Evolutionary conservation across 2,113 vertebrate genomes (phyloP).

Genomic region (Grammatotria lemairii): DNA sequence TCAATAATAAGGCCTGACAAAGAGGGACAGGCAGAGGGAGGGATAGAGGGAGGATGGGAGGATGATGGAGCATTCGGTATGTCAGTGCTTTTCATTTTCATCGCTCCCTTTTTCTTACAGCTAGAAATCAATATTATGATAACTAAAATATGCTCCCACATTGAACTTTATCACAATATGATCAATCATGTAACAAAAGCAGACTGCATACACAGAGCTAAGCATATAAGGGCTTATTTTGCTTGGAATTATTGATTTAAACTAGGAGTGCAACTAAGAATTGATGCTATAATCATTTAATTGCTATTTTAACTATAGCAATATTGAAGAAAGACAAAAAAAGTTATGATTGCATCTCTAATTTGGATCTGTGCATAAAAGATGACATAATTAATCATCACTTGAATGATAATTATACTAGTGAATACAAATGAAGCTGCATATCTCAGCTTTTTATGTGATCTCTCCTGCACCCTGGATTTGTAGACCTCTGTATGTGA

Average conservation of each 20-base stretch:
- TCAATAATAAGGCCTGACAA: slow-evolving; percentile 65
- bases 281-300: background rate
- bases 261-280: background rate
- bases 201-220: background rate
- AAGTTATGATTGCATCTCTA: background rate
- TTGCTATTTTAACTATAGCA: background rate
- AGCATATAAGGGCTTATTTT: background rate
- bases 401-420: background rate
- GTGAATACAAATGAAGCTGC: background rate
- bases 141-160: background rate
- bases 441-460: background rate
- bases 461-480: background rate
- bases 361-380: background rate
- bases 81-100: slow-evolving; percentile 33
- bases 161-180: background rate
- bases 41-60: slow-evolving; percentile 4
- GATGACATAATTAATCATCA: background rate
- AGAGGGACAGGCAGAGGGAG: slow-evolving; percentile 29
- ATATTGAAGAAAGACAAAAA: background rate
- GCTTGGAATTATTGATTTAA: background rate
- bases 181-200: background rate
- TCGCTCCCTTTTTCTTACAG: background rate
- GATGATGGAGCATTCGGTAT: slow-evolving; percentile 7
- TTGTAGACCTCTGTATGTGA: background rate
- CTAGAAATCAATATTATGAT: slow-evolving; percentile 16